These are phyloP conservation scores for Spialia ferax DNA, from an alignment of 2,888 invertebrate species.

Conservation along the genomic window DNA sequence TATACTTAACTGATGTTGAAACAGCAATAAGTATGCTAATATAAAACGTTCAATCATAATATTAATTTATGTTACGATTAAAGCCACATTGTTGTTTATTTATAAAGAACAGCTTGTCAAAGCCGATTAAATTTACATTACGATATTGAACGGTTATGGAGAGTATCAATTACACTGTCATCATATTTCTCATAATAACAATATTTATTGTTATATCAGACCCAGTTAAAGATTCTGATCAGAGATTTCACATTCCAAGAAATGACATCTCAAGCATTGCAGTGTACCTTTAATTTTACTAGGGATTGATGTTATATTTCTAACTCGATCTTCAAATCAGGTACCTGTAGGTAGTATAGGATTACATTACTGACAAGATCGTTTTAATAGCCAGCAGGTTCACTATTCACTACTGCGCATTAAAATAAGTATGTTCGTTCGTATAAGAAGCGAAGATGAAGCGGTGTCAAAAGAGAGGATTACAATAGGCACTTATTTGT, in stretches of 20 bases:
- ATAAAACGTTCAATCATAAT: slow-evolving; percentile 1
- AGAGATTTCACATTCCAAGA: slow-evolving; percentile 26
- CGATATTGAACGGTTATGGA: slow-evolving; percentile 5
- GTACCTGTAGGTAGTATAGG: too few species aligned
- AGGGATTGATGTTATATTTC: slow-evolving; percentile 15
- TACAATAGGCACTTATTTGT: too few species aligned
- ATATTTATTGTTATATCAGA: slow-evolving; percentile 12
- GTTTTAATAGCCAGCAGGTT: too few species aligned
- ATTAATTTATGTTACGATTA: slow-evolving; percentile 6
- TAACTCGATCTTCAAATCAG: neutral
- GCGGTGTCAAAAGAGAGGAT: too few species aligned
- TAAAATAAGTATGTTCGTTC: too few species aligned
- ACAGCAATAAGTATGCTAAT: neutral
- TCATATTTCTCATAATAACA: slow-evolving; percentile 26
- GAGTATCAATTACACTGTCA: slow-evolving; percentile 17
- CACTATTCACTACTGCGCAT: too few species aligned
- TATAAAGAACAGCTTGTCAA: slow-evolving; percentile 3
- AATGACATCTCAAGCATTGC: neutral
- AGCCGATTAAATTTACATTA: slow-evolving; percentile 15
- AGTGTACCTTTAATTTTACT: slow-evolving; percentile 13
- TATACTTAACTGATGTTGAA: neutral
- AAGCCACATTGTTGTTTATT: neutral
- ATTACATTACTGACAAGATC: neutral
- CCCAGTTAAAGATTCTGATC: slow-evolving; percentile 8
- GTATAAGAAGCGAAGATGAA: too few species aligned